These are phyloP conservation scores for Cherax destructor DNA, from an alignment of 1,140 invertebrate genomes.

Conservation along the genomic window DNA sequence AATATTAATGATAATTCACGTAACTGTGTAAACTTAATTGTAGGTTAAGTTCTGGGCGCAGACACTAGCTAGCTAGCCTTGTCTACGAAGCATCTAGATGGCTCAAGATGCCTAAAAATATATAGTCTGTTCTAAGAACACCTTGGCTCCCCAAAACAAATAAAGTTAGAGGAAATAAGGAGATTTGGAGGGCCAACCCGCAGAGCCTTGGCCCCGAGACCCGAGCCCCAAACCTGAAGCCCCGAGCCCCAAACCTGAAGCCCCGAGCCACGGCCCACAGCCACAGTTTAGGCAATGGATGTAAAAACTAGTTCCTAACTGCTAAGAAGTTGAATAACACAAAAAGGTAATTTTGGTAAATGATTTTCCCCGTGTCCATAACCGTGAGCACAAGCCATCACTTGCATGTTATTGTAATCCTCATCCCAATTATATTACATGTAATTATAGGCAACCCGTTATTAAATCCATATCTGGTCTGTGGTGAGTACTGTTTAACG, in stretches of 20 bases:
- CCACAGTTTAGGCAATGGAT: conserved; percentile 9
- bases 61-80: too few species aligned
- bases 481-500: neutral
- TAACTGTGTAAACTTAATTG: too few species aligned
- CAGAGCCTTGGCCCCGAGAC: neutral
- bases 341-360: conserved; percentile 36
- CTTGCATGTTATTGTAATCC: conserved; percentile 32
- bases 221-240: too few species aligned
- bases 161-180: neutral
- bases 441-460: conserved; percentile 43
- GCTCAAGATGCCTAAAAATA: too few species aligned
- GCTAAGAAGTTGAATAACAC: conserved; percentile 21
- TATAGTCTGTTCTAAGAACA: neutral
- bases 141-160: neutral
- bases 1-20: too few species aligned
- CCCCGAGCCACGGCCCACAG: neutral
- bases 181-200: neutral
- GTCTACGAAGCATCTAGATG: too few species aligned
- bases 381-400: conserved; percentile 15
- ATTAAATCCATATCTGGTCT: conserved; percentile 39
- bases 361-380: conserved; percentile 5
- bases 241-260: too few species aligned
- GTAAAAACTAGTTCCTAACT: conserved; percentile 26
- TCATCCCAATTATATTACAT: conserved; percentile 39
- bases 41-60: too few species aligned